Evolutionary conservation across 2,113 vertebrate genomes (phyloP).

Genomic region (Pagrus major): DNA sequence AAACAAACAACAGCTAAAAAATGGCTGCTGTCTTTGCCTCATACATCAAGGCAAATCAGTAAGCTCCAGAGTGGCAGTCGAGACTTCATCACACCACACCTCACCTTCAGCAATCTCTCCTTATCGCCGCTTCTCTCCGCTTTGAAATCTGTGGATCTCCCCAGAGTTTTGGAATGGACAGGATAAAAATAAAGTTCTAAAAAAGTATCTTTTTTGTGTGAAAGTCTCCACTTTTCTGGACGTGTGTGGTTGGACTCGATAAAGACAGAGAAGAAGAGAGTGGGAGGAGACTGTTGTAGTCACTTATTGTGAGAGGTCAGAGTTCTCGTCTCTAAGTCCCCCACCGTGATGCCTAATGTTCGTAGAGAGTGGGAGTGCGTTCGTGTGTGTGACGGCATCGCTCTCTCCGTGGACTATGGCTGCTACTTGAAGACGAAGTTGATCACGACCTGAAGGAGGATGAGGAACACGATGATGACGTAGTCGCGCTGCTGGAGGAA

Average conservation of each 20-base stretch:
- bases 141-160: slow-evolving; percentile 62
- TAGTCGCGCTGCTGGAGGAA: slow-evolving; percentile 96
- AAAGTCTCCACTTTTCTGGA: slow-evolving; percentile 24
- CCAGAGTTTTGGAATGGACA: slow-evolving; percentile 51
- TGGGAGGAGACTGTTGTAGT: not conserved
- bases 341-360: slow-evolving; percentile 9
- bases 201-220: slow-evolving; percentile 36
- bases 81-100: slow-evolving; percentile 12
- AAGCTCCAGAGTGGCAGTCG: slow-evolving; percentile 48
- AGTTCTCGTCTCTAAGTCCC: slow-evolving; percentile 12
- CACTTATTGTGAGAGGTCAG: slow-evolving; percentile 16
- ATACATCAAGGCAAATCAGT: slow-evolving; percentile 49
- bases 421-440: slow-evolving; percentile 95
- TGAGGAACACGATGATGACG: slow-evolving; percentile 90
- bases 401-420: slow-evolving; percentile 40
- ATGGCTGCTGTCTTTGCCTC: slow-evolving; percentile 52
- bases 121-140: slow-evolving; percentile 1
- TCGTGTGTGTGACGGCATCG: not conserved
- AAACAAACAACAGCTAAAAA: slow-evolving; percentile 46
- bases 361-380: not conserved
- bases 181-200: slow-evolving; percentile 51
- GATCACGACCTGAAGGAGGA: slow-evolving; percentile 93
- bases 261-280: slow-evolving; percentile 30
- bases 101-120: not conserved
- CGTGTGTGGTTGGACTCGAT: slow-evolving; percentile 18